Percentiles rank a stretch among this genome's conserved stretches.
phyloP scores from a whole-genome alignment of 2,113 vertebrate genomes.

The Pomatorhinus ruficollis region DNA sequence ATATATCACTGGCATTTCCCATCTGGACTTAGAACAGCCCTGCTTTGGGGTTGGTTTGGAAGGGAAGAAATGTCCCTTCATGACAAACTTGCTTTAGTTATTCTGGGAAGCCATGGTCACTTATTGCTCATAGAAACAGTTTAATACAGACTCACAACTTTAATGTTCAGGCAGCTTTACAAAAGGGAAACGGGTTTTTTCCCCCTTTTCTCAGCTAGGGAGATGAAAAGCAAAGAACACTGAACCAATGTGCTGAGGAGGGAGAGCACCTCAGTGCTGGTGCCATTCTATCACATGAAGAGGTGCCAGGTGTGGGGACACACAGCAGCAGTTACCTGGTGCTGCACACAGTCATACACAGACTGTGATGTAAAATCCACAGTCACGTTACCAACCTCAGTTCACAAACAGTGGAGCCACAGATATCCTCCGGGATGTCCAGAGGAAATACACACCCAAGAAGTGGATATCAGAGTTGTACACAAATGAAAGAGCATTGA shows the following conservation, averaged over 20 bases:
- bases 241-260: not conserved
- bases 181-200: not conserved
- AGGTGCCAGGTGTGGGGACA: not conserved
- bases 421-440: constrained; percentile 54
- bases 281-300: not conserved
- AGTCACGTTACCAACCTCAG: not conserved
- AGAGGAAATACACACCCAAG: constrained; percentile 67
- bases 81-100: not conserved
- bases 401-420: constrained; percentile 23
- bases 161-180: not conserved
- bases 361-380: not conserved
- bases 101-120: not conserved
- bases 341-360: not conserved
- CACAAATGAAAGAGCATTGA: constrained; percentile 29
- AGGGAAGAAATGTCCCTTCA: not conserved
- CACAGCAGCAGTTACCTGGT: not conserved
- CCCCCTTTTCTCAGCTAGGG: not conserved
- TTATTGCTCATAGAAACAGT: not conserved
- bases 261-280: not conserved
- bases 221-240: not conserved
- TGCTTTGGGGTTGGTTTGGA: not conserved
- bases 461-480: constrained; percentile 28
- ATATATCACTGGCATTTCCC: not conserved
- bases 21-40: not conserved
- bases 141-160: not conserved